Evolutionary conservation across 2,888 invertebrate species (phyloP), one percentile per base, ranked within the genome.

Genomic region (Sminthurides aquaticus): DNA sequence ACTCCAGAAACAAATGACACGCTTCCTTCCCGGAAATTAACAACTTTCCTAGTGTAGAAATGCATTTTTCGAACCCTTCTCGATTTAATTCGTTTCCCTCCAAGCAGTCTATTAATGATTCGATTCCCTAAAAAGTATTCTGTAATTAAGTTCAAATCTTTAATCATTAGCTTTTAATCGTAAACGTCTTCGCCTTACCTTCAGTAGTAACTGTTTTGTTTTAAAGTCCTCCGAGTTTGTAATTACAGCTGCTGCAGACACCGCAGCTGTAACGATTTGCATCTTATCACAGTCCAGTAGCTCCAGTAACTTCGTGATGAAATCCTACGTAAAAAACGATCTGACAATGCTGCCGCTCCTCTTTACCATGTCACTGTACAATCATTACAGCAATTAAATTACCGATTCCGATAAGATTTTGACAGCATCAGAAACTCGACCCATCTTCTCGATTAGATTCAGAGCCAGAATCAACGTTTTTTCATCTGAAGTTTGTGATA

Each of bases 1-100:
- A 60, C 20, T 73, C 55, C 0, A 67, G 25, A 61, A 73, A 73
- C 28, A 63, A 57, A 43, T 60, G 62, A 48, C 69, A 60, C 11
- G 69, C 64, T 49, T 43, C 34, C 15, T 66, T 61, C 1, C 60
- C 43, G 62, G 62, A 68, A 65, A 68, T 66, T 20, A 73, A 24
- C n/a, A 71, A 60, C 29, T 60, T 58, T 22, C 67, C 60, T 0
- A 73, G 49, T 0, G 70, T 67, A 5, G 69, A 27, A 8, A 68
- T 49, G 18, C 61, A 60, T 24, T 61, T 64, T 60, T 73, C 71
- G 49, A 66, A 60, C 8, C 65, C 66, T 48, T 60, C 59, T n/a
- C 49, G 60, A 11, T 60, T 67, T 15, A 67, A 60, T 18, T 66
- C 58, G 11, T 52, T n/a, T 22, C 25, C 28, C 22, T 62, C 55